These are phyloP conservation scores for Protaetia brevitarsis DNA, from an alignment of 1,140 invertebrate species.

Conservation along the genomic window DNA sequence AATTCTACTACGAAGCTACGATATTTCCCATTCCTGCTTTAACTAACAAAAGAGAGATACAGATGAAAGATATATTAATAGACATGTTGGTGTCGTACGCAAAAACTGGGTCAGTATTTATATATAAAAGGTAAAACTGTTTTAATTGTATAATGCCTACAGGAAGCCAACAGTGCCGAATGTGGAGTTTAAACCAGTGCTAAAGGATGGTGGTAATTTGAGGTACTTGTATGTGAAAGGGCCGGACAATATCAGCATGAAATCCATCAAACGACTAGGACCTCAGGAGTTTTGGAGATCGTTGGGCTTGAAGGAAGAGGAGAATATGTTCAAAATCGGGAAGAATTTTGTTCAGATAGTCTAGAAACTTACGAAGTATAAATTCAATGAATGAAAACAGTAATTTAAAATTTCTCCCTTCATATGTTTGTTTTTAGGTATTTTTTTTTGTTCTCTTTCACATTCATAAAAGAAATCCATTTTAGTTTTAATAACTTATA, in stretches of 20 bases:
- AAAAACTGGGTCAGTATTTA: not conserved
- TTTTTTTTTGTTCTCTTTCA: too few relatives aligned
- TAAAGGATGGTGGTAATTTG: not conserved
- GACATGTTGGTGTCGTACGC: not conserved
- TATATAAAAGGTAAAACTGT: not conserved
- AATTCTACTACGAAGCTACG: not conserved
- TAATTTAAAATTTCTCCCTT: too few relatives aligned
- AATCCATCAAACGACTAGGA: not conserved
- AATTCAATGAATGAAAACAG: too few relatives aligned
- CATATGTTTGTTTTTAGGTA: too few relatives aligned
- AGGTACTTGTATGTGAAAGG: not conserved
- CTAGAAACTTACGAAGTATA: too few relatives aligned
- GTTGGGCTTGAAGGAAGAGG: not conserved
- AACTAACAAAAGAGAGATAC: not conserved
- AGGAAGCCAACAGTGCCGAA: not conserved
- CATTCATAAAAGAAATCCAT: too few relatives aligned
- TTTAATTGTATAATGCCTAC: not conserved
- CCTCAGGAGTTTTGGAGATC: not conserved
- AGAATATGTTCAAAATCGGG: too few relatives aligned
- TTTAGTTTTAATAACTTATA: too few relatives aligned
- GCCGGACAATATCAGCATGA: not conserved
- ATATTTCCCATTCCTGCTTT: not conserved
- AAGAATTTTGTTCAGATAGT: too few relatives aligned
- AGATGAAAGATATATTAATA: not conserved
- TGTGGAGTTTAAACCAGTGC: constrained; percentile 2